These are phyloP conservation scores for Proterorhinus semilunaris DNA, from an alignment of 2,113 vertebrate genomes.

Conservation along the genomic window DNA sequence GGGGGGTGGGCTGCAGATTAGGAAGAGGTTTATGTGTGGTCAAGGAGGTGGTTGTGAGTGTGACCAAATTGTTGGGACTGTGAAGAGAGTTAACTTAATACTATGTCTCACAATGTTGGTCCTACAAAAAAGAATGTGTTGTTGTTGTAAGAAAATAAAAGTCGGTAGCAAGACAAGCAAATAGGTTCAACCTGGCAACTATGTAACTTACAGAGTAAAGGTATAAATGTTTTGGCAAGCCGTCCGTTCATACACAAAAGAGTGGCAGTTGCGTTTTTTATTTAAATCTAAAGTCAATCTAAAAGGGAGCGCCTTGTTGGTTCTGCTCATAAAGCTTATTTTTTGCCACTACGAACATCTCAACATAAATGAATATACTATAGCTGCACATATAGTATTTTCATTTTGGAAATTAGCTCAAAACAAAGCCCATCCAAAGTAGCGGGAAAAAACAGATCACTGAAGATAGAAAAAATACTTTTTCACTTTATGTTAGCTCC, in stretches of 20 bases:
- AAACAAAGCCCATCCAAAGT: background rate
- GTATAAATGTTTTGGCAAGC: too few relatives aligned
- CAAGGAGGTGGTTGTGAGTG: constrained; percentile 19
- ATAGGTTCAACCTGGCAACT: too few relatives aligned
- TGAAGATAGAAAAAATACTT: background rate
- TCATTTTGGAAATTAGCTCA: background rate
- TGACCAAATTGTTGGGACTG: constrained; percentile 52
- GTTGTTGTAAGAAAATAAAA: background rate
- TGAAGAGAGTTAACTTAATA: constrained; percentile 38
- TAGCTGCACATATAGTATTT: too few relatives aligned
- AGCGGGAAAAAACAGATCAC: too few relatives aligned
- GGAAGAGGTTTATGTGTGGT: constrained; percentile 45
- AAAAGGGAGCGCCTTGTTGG: too few relatives aligned
- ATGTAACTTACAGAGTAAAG: too few relatives aligned
- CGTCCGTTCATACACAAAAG: too few relatives aligned
- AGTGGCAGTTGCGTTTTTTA: too few relatives aligned
- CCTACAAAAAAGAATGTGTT: constrained; percentile 11
- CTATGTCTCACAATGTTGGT: constrained; percentile 23
- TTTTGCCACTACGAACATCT: background rate
- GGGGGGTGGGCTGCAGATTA: constrained; percentile 57
- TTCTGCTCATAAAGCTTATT: too few relatives aligned
- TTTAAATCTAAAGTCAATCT: too few relatives aligned
- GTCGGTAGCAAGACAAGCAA: too few relatives aligned
- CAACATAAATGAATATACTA: too few relatives aligned
- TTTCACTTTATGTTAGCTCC: background rate